A percentile compares a stretch with the other conserved stretches of the same genome.
Conservation (phyloP, 2,113 vertebrate species). For the Peucedramus taeniatus region DNA sequence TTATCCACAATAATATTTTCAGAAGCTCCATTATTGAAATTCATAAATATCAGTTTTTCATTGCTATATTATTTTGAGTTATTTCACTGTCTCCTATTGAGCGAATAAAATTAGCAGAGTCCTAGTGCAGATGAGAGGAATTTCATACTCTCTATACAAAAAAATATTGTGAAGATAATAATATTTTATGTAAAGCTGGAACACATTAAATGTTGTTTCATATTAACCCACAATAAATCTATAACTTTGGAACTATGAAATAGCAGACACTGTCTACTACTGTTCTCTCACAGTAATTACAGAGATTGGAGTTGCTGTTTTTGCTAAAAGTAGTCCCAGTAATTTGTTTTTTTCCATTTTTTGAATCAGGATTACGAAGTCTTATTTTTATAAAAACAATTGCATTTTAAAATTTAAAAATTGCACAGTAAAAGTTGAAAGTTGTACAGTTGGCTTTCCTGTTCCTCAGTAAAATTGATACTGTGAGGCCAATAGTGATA, state of each 20-base stretch:
- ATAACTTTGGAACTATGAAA: not conserved
- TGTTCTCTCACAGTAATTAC: not conserved
- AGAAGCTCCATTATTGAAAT: not conserved
- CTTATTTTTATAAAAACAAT: not conserved
- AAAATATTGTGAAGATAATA: not conserved
- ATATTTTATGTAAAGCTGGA: not conserved
- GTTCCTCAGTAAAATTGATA: not conserved
- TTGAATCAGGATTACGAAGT: not conserved
- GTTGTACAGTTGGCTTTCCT: not conserved
- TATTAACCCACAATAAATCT: not conserved
- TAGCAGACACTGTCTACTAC: not conserved
- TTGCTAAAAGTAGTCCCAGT: not conserved
- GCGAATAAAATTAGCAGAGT: not conserved
- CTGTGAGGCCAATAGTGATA: not conserved
- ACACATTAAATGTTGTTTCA: not conserved
- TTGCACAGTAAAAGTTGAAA: not conserved
- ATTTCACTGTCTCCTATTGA: not conserved
- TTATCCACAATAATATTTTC: not conserved
- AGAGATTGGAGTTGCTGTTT: not conserved
- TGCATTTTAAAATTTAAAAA: not conserved
- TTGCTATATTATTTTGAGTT: not conserved
- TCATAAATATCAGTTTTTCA: not conserved
- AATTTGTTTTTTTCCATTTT: not conserved
- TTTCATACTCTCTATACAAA: not conserved
- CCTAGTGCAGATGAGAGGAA: not conserved